These are phyloP conservation scores for Eulemur macaco DNA, from an alignment of 2,113 vertebrate genomes.

Conservation along the genomic window DNA sequence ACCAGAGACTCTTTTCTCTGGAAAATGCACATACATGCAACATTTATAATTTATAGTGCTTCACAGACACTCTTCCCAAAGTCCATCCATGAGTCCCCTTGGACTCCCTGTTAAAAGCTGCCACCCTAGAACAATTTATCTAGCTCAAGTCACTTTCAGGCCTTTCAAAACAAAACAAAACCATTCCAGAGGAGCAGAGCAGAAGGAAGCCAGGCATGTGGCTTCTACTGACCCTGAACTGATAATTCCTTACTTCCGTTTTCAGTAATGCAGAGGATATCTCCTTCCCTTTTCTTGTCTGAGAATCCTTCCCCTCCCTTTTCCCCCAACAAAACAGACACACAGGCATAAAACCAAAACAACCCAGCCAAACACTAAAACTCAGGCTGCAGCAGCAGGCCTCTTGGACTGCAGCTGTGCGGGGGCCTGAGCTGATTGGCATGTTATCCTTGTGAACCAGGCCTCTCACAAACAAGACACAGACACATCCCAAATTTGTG, in stretches of 20 bases:
- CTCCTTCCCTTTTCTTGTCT: constrained; percentile 63
- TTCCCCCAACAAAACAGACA: background rate
- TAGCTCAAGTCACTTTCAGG: background rate
- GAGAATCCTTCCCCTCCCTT: background rate
- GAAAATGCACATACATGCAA: background rate
- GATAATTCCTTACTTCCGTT: constrained; percentile 71
- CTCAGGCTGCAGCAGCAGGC: background rate
- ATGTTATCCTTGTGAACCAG: background rate
- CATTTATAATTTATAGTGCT: background rate
- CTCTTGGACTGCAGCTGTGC: background rate
- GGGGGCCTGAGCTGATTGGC: background rate
- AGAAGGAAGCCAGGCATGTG: constrained; percentile 46
- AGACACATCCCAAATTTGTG: background rate
- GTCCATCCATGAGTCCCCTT: background rate
- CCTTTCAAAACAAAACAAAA: constrained; percentile 57
- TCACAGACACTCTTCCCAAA: background rate
- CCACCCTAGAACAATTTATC: background rate
- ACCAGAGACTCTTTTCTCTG: background rate
- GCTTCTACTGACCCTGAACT: constrained; percentile 61
- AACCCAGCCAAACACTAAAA: background rate
- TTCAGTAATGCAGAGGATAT: background rate
- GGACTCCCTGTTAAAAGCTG: background rate
- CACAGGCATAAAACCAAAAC: constrained; percentile 32
- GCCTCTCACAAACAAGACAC: background rate
- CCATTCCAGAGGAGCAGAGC: background rate